phyloP scores from a whole-genome alignment of 2,888 invertebrate species.

The Elysia crispata region DNA sequence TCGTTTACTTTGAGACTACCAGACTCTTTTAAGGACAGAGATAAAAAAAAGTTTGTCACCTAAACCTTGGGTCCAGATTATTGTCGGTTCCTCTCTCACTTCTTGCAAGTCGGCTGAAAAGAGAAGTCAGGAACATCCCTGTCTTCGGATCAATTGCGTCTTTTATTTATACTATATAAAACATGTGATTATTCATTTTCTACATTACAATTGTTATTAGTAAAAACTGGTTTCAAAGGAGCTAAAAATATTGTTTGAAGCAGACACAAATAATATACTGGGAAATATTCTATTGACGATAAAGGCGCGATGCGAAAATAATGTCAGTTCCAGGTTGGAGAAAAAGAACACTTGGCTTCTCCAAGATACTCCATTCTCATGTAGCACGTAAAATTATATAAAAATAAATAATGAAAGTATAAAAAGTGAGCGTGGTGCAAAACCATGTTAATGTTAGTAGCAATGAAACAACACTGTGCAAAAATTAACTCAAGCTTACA shows the following conservation, averaged over 20 bases:
- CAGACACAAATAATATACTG: too few relatives aligned
- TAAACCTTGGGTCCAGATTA: constrained; percentile 48
- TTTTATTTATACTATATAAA: too few relatives aligned
- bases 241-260: too few relatives aligned
- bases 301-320: too few relatives aligned
- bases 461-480: constrained; percentile 18
- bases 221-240: too few relatives aligned
- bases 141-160: neutral
- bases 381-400: too few relatives aligned
- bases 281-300: too few relatives aligned
- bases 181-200: too few relatives aligned
- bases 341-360: neutral
- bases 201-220: too few relatives aligned
- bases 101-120: constrained; percentile 47
- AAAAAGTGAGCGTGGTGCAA: neutral
- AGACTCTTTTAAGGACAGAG: neutral
- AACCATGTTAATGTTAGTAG: constrained; percentile 42
- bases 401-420: too few relatives aligned
- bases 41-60: constrained; percentile 25
- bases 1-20: too few relatives aligned
- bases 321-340: neutral
- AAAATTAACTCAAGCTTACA: constrained; percentile 11
- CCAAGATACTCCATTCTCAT: too few relatives aligned
- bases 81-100: constrained; percentile 46
- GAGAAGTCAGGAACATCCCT: constrained; percentile 41